These are phyloP conservation scores for Procambarus clarkii DNA, from an alignment of 1,140 invertebrate genomes.

Conservation along the genomic window DNA sequence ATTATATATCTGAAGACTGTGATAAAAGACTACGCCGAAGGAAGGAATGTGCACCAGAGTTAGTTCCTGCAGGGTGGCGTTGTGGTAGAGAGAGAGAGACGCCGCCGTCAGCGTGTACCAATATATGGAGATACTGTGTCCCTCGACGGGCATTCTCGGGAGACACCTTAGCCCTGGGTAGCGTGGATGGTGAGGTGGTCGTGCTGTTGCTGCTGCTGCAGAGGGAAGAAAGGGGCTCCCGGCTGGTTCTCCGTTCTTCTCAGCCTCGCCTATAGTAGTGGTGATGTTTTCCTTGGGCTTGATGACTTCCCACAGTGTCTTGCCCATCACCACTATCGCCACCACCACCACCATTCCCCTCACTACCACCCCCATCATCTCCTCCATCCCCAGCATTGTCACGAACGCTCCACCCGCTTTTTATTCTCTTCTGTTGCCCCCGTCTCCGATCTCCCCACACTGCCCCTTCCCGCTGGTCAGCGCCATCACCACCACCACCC, in stretches of 20 bases:
- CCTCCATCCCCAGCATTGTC: not conserved
- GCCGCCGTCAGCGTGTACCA: not conserved
- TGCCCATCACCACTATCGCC: not conserved
- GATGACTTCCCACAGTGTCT: slow-evolving; percentile 1
- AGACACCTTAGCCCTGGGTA: not conserved
- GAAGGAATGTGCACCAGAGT: not conserved
- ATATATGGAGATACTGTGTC: not conserved
- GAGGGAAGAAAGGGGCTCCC: slow-evolving; percentile 6
- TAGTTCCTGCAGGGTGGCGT: not conserved
- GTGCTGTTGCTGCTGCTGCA: not conserved
- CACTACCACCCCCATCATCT: not conserved
- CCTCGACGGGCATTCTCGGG: not conserved
- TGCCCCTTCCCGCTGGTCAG: not conserved
- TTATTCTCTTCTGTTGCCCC: no score
- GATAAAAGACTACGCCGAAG: not conserved
- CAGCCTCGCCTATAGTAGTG: slow-evolving; percentile 32
- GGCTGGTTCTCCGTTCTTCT: slow-evolving; percentile 6
- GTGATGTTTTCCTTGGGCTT: slow-evolving; percentile 52
- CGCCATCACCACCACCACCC: not conserved
- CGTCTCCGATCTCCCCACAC: slow-evolving; percentile 3
- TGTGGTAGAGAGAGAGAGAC: not conserved
- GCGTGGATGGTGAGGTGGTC: slow-evolving; percentile 37
- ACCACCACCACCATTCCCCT: not conserved
- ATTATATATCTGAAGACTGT: not conserved
- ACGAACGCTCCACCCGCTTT: not conserved